Percentiles rank a stretch among this genome's conserved stretches.
Evolutionary conservation across 2,888 invertebrate genomes (phyloP).

Genomic region (Amblyjoppa proteus): DNA sequence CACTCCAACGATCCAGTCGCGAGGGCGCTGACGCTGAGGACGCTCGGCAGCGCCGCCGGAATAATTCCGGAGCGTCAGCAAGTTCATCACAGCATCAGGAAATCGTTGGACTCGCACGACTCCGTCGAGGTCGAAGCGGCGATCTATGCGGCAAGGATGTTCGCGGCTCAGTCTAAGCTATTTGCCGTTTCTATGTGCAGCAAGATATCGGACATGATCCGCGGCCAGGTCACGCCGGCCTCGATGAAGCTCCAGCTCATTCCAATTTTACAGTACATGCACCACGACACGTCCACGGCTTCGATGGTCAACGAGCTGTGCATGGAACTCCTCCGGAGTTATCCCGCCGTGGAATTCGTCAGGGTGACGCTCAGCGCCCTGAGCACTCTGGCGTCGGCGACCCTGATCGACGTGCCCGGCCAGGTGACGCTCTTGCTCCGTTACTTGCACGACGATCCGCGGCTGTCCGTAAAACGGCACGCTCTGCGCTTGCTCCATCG

Average conservation of each 20-base stretch:
- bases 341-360: conserved; percentile 93
- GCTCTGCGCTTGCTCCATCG: conserved; percentile 89
- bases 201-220: conserved; percentile 97
- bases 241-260: conserved; percentile 96
- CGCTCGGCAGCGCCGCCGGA: conserved; percentile 96
- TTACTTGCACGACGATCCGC: conserved; percentile 89
- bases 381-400: conserved; percentile 94
- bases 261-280: conserved; percentile 96
- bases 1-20: conserved; percentile 99
- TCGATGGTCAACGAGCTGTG: conserved; percentile 91
- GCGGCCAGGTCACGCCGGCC: conserved; percentile 96
- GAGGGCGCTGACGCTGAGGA: conserved; percentile 94
- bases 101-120: conserved; percentile 97
- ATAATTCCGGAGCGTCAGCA: conserved; percentile 96
- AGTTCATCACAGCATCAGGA: conserved; percentile 97
- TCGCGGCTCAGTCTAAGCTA: conserved; percentile 97
- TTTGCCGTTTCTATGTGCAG: conserved; percentile 98
- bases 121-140: conserved; percentile 98
- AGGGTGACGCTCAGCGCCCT: conserved; percentile 94
- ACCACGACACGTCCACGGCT: conserved; percentile 92
- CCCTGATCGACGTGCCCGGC: conserved; percentile 95
- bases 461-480: conserved; percentile 90
- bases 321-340: conserved; percentile 90
- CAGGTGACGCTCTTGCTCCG: conserved; percentile 91
- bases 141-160: conserved; percentile 97